Evolutionary conservation across 2,797 vertebrate species (phyloP).

Genomic region (Myiothlypis coronata): DNA sequence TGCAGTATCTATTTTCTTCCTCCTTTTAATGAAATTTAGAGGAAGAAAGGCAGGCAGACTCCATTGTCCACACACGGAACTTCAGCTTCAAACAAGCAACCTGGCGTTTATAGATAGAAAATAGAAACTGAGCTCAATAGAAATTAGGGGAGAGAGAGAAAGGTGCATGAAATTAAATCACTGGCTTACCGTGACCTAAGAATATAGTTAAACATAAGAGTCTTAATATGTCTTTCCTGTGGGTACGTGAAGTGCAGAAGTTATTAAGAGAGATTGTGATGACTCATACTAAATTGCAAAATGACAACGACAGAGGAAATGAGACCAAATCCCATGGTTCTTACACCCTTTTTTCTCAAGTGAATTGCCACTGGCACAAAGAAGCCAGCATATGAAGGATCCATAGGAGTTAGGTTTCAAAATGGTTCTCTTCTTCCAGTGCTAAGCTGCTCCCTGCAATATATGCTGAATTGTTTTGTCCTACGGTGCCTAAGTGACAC

Average conservation of each 20-base stretch:
- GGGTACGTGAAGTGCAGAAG: neutral
- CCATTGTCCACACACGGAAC: neutral
- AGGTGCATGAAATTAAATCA: neutral
- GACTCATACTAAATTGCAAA: neutral
- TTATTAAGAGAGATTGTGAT: neutral
- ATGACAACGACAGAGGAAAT: neutral
- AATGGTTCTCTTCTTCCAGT: neutral
- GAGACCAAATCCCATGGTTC: neutral
- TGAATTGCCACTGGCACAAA: neutral
- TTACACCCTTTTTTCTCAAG: neutral
- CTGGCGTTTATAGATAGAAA: neutral
- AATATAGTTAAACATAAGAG: constrained; percentile 3
- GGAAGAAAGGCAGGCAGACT: neutral
- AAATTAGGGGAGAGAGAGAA: neutral
- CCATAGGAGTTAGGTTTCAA: neutral
- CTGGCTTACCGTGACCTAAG: neutral
- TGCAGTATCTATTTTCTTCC: neutral
- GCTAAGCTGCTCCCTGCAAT: neutral
- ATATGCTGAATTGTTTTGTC: neutral
- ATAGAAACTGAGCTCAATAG: neutral
- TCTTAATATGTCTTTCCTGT: neutral
- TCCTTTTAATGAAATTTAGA: neutral
- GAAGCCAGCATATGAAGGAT: neutral
- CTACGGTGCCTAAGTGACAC: neutral
- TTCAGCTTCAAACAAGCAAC: neutral